A percentile compares a stretch with the other conserved stretches of the same genome.
Conservation (phyloP, 2,888 invertebrate species). For the Hecatera dysodea region DNA sequence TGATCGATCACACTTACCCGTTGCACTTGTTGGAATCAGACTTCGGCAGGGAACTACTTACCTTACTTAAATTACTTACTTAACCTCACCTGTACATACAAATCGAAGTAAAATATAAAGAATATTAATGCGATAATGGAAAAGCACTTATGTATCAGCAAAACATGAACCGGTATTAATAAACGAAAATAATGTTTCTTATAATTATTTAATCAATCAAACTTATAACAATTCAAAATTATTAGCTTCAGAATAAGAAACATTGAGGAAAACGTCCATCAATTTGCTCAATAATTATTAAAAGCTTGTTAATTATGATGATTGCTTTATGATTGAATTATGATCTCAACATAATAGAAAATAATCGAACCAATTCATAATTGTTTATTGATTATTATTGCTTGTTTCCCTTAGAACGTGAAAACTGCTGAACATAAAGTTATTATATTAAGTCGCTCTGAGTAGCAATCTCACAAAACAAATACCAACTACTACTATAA, state of each 20-base stretch:
- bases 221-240: not conserved
- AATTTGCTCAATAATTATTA: constrained; percentile 6
- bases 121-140: not conserved
- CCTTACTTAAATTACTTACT: too few relatives aligned
- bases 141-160: not conserved
- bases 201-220: constrained; percentile 3
- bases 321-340: constrained; percentile 22
- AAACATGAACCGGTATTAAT: not conserved
- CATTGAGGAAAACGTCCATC: constrained; percentile 24
- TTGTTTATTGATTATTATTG: not conserved
- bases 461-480: not conserved
- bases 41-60: too few relatives aligned
- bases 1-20: too few relatives aligned
- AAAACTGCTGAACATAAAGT: not conserved
- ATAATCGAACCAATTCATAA: constrained; percentile 23
- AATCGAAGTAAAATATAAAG: too few relatives aligned
- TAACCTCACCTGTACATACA: too few relatives aligned
- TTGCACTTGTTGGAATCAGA: too few relatives aligned
- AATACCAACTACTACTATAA: too few relatives aligned
- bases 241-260: not conserved
- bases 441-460: not conserved
- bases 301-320: constrained; percentile 17
- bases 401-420: not conserved
- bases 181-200: not conserved
- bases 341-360: constrained; percentile 6